phyloP scores from a whole-genome alignment of 2,113 vertebrate genomes.

The Anseranas semipalmata region DNA sequence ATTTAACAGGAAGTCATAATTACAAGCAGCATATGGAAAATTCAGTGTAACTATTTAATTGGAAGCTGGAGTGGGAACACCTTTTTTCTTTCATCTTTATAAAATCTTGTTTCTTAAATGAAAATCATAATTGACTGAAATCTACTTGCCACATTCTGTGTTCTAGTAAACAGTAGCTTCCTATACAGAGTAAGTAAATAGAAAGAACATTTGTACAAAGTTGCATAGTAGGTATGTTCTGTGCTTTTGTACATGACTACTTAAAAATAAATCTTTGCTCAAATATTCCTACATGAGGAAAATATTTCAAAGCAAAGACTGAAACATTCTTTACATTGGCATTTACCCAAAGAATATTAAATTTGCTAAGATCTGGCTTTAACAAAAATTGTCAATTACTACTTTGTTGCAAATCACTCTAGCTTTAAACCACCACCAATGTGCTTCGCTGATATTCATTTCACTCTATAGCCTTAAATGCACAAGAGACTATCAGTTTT shows the following conservation, averaged over 20 bases:
- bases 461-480: slow-evolving; percentile 35
- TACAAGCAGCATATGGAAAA: not conserved
- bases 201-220: not conserved
- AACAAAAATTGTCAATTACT: slow-evolving; percentile 57
- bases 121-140: not conserved
- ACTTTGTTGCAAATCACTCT: slow-evolving; percentile 23
- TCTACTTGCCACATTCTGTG: not conserved
- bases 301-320: slow-evolving; percentile 28
- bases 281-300: not conserved
- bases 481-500: slow-evolving; percentile 14
- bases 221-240: not conserved
- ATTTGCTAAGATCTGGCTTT: slow-evolving; percentile 18
- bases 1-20: not conserved
- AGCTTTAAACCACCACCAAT: not conserved
- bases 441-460: slow-evolving; percentile 15
- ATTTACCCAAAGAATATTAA: slow-evolving; percentile 49
- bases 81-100: not conserved
- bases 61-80: not conserved
- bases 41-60: not conserved
- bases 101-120: not conserved
- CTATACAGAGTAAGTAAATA: accelerated
- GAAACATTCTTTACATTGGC: slow-evolving; percentile 18
- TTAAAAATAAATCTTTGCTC: not conserved
- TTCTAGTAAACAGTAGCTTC: not conserved
- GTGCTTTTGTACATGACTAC: not conserved